Evolutionary conservation across 1,140 invertebrate species (phyloP), one percentile per base, ranked within the genome.

Genomic region (Popillia japonica): DNA sequence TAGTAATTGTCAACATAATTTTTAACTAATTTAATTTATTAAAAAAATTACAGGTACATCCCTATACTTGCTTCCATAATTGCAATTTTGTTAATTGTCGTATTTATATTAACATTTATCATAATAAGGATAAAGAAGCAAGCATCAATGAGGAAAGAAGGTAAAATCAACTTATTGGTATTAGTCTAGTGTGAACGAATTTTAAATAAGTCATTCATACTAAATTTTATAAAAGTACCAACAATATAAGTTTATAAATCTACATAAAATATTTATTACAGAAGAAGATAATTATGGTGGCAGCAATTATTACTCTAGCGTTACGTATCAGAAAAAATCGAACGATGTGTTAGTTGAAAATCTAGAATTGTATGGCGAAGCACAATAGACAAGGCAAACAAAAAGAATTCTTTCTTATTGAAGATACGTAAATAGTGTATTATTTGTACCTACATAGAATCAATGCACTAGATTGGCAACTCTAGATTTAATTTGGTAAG

Each of bases 331-430:
- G 11, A 55, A 55, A n/a, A 55, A 55, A 17, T 55, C 14, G 14
- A n/a, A 55, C 48, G 48, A 55, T 55, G 48, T 55, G 6, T n/a
- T 55, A n/a, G 6, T 55, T 55, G 48, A 55, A 55, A 55, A 55
- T n/a, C 3, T 55, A 2, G 48, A 55, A 55, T 17, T 55, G 6
- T 55, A 55, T n/a, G 48, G 48, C 6, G 42, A 55, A 55, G 17
- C 11, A 14, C 1, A 14, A 17, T 14, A n/a, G 6, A 4, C 14
- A 34, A 34, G 4, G 4, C 27, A 34, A 34, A 4, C 27, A 34
- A 4, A 4, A 2, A 34, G 27, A 34, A 34, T 34, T n/a, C n/a
- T 2, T 34, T 1, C 2, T 34, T 34, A 4, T 34, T 34, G 2
- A 34, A 34, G 1, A 34, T 34, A 4, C 4, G 27, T 34, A 34